Conservation (phyloP, 2,113 vertebrate genomes). For the Anarhynchus alexandrinus region DNA sequence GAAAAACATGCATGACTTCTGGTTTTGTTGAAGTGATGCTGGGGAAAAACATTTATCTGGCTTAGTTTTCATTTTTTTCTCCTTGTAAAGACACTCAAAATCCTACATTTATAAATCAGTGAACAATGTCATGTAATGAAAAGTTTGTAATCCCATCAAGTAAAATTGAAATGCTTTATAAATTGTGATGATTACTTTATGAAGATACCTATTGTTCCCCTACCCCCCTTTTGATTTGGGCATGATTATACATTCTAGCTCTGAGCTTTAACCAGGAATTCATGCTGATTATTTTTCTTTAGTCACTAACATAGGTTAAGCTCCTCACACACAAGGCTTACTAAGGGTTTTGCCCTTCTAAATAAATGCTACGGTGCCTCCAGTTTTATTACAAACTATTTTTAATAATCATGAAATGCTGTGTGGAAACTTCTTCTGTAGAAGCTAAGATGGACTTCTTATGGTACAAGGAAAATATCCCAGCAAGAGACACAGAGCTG, state of each 20-base stretch:
- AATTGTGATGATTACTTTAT: not conserved
- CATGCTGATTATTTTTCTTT: not conserved
- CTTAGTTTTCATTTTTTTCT: not conserved
- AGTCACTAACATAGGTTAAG: not conserved
- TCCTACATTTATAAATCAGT: not conserved
- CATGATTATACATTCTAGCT: not conserved
- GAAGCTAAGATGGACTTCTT: not conserved
- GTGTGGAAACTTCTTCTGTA: not conserved
- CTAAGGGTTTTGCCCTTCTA: not conserved
- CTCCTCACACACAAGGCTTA: not conserved
- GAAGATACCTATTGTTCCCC: not conserved
- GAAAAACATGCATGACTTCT: rapidly evolving
- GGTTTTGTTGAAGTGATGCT: not conserved
- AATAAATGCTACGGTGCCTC: not conserved
- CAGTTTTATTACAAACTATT: not conserved
- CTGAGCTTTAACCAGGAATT: not conserved
- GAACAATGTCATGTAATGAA: not conserved
- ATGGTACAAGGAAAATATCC: not conserved
- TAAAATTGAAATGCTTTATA: not conserved
- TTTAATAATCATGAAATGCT: not conserved
- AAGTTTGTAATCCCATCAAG: not conserved
- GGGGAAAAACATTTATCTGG: not conserved
- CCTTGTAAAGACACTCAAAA: not conserved
- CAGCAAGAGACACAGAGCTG: not conserved
- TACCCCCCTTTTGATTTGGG: not conserved